phyloP scores from a whole-genome alignment of 1,140 invertebrate species.

The Homarus americanus region DNA sequence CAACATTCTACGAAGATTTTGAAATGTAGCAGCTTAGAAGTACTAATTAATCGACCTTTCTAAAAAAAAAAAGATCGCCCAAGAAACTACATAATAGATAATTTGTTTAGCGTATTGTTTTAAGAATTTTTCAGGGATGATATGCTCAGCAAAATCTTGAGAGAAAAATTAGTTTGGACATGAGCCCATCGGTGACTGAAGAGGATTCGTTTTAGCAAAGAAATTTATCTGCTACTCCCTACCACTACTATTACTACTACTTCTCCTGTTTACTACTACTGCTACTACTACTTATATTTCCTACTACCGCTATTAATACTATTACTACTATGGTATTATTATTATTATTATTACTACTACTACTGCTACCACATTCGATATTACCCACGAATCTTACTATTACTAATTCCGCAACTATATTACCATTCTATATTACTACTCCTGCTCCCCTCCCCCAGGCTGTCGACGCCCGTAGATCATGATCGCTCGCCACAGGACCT shows the following conservation, averaged over 20 bases:
- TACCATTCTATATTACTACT: not conserved
- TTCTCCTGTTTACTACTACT: no score
- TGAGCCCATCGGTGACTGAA: no score
- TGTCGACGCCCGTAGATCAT: not conserved
- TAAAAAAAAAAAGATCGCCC: not conserved
- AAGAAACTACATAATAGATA: not conserved
- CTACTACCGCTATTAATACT: no score
- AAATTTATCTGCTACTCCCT: no score
- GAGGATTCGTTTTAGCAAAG: no score
- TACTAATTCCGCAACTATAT: not conserved
- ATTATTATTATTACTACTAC: not conserved
- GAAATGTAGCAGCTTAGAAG: not conserved
- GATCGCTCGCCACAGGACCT: conserved; percentile 30
- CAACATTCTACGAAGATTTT: not conserved
- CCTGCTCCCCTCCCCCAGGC: not conserved
- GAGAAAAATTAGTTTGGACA: no score
- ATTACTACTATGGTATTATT: not conserved
- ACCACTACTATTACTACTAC: no score
- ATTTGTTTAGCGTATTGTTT: not conserved
- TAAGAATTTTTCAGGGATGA: not conserved
- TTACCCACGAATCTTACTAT: not conserved
- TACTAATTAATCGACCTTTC: not conserved
- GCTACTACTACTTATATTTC: no score
- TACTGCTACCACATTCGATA: not conserved
- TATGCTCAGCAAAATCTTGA: not conserved